Base-by-base conservation (phyloP, 2,888 invertebrate genomes). In the Doris montereyensis region DNA sequence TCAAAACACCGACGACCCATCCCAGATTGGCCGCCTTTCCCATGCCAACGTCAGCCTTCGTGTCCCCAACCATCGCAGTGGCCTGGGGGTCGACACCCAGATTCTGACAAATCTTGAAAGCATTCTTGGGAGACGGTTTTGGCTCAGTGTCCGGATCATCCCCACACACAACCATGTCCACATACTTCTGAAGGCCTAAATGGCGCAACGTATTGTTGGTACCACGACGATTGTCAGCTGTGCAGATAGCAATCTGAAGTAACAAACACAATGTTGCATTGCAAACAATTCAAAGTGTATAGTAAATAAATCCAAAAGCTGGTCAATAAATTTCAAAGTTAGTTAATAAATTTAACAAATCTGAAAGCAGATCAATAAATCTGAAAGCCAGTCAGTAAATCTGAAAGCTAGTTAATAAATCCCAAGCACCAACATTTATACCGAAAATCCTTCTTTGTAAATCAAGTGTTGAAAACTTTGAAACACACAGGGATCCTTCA, bases 1-100 rank as follows among this genome's bases (percentile, higher is more conserved):
- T 91, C 24, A 92, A 85, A 17, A 92, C 92, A 1, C 92, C 92
- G 13, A 92, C 88, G 30, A 89, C 90, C 81, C 89, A 90, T 28
- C 91, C 91, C 17, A 92, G 86, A 26, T 89, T 88, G 13, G 92
- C 92, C 2, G 90, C 88, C 60, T 88, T 86, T 10, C 90, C 92
- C 91, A 92, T 92, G 35, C 89, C 89, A 80, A 92, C 89, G 83
- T 92, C 92, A 0, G 92, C 92, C 60, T 89, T 86, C 4, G 92
- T 92, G 84, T 92, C 92, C 1, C 92, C 92, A 3, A 92, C 91
- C 91, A 92, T 92, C 8, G 90, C 88, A 1, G 92, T 74, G 35
- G 62, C 71, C 10, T 83, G 73, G 0, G 89, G 88, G 76, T 86
- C 83, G 0, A 90, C 86, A 2, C 86, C 86, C n/a, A 90, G 83